phyloP scores from a whole-genome alignment of 1,140 invertebrate species.

The Drosophila guanche region DNA sequence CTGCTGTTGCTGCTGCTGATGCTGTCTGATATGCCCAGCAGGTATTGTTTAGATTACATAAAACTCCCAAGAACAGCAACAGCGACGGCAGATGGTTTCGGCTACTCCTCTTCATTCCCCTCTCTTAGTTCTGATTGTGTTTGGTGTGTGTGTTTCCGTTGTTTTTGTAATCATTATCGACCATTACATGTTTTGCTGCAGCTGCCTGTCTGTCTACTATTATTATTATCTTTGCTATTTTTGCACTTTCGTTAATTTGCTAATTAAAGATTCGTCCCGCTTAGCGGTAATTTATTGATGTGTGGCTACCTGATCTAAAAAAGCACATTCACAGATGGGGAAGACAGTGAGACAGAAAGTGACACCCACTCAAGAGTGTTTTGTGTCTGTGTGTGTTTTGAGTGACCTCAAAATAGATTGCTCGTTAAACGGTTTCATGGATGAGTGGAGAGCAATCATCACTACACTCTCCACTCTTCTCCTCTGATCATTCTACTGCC shows the following conservation, averaged over 20 bases:
- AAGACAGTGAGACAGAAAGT: background rate
- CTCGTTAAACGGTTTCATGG: slow-evolving; percentile 60
- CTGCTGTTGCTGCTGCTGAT: background rate
- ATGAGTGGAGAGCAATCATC: slow-evolving; percentile 59
- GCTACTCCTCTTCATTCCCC: slow-evolving; percentile 1
- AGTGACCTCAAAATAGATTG: slow-evolving; percentile 58
- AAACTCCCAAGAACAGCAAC: slow-evolving; percentile 30
- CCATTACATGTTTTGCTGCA: slow-evolving; percentile 57
- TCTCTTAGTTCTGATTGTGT: slow-evolving; percentile 27
- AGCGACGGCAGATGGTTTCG: slow-evolving; percentile 44
- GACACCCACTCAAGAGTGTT: slow-evolving; percentile 18
- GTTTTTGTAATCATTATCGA: slow-evolving; percentile 67
- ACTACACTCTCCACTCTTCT: background rate
- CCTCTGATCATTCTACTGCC: background rate
- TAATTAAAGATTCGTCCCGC: slow-evolving; percentile 24
- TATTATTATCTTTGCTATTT: slow-evolving; percentile 26
- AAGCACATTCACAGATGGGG: background rate
- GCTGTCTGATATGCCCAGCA: slow-evolving; percentile 36
- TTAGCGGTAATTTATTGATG: slow-evolving; percentile 43
- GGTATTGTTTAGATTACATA: slow-evolving; percentile 78
- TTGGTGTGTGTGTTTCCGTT: slow-evolving; percentile 5
- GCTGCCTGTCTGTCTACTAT: slow-evolving; percentile 5
- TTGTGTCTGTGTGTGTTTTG: no score
- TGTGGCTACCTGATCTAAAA: slow-evolving; percentile 4
- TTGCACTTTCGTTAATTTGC: slow-evolving; percentile 27